phyloP scores from a whole-genome alignment of 1,140 invertebrate species.

The Drosophila setifemur region DNA sequence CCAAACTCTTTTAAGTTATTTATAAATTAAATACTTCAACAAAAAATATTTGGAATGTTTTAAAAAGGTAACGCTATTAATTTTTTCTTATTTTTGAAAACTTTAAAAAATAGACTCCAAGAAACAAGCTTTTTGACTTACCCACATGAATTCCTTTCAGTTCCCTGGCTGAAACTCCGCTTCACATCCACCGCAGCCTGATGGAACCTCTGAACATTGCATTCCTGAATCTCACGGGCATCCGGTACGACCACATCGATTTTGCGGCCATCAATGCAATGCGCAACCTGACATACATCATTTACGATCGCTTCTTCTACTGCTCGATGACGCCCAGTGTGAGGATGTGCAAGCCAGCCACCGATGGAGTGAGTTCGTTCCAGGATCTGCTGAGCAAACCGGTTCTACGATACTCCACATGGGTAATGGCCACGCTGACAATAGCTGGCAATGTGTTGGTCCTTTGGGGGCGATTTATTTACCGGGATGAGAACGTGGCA shows the following conservation, averaged over 20 bases:
- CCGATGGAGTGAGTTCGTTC: conserved; percentile 89
- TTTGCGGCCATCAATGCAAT: conserved; percentile 84
- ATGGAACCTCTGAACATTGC: conserved; percentile 66
- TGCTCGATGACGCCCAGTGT: conserved; percentile 87
- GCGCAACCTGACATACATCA: conserved; percentile 84
- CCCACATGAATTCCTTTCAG: conserved; percentile 17
- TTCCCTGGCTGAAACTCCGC: conserved; percentile 59
- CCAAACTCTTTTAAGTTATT: too few relatives aligned
- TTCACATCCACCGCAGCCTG: conserved; percentile 53
- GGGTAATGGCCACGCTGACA: conserved; percentile 88
- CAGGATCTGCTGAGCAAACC: conserved; percentile 86
- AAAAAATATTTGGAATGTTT: neutral
- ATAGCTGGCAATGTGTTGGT: conserved; percentile 87
- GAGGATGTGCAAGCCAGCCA: conserved; percentile 86
- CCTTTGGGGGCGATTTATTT: conserved; percentile 86
- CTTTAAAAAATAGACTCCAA: neutral
- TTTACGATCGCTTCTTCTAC: conserved; percentile 89
- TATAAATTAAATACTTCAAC: neutral
- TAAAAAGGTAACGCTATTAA: neutral
- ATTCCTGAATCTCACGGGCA: conserved; percentile 84
- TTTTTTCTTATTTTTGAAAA: neutral
- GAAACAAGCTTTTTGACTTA: neutral
- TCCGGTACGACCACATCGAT: conserved; percentile 84
- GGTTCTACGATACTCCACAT: conserved; percentile 86
- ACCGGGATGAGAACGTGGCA: conserved; percentile 85